Evolutionary conservation across 2,113 vertebrate genomes (phyloP), one percentile per base, ranked within the genome.

Genomic region (Sander vitreus): DNA sequence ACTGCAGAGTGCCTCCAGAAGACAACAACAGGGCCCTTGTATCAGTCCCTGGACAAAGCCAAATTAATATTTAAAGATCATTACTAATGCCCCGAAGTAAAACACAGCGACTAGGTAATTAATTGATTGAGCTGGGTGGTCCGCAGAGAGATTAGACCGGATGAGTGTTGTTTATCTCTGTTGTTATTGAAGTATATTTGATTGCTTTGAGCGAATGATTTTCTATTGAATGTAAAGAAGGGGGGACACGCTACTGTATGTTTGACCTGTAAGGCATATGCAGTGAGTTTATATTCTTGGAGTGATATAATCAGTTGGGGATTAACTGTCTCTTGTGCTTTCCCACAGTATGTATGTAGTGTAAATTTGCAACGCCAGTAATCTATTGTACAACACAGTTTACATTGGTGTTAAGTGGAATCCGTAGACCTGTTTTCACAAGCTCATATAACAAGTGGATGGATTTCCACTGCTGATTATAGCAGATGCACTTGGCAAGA

Each of bases 21-120:
- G 89, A 91, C 83, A 91, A 91, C 91, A 92, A 90, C 88, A 83
- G 76, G 60, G 88, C 85, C 87, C 81, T 70, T 3, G 23, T 74
- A 95, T 93, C 91, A 94, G 93, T 95, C 95, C 91, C 95, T 94
- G 94, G 95, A 95, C 95, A 95, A 94, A 96, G 94, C 89, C 95
- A 95, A 95, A 96, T 97, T 95, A 96, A 97, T 96, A 96, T 97
- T 97, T 97, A 95, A 96, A 96, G 95, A 96, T 96, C 95, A 96
- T 96, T 96, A 95, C 94, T 91, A 93, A 93, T 93, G 93, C 95
- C 96, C 96, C 85, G 88, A 94, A 96, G 96, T 95, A 92, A 96
- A 96, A 96, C 92, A 95, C 80, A 84, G 90, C 94, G 90, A 93
- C 91, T 87, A 92, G 94, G 93, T 96, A 96, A 96, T 96, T 96